These are phyloP conservation scores for Montipora foliosa DNA, from an alignment of 64 coral and sea anemone species.

Conservation along the genomic window DNA sequence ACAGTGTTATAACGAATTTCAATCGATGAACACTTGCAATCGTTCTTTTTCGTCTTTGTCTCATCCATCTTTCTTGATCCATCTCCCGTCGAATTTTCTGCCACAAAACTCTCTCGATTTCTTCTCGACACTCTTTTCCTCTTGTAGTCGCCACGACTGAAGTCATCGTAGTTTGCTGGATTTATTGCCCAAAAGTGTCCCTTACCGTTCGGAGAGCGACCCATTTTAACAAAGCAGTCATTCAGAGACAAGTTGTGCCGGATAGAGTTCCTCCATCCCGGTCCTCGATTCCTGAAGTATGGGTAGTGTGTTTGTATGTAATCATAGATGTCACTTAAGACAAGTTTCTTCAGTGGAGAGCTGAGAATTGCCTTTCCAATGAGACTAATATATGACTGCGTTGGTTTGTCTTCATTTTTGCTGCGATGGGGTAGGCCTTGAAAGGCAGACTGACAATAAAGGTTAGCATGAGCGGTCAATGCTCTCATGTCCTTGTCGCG, in stretches of 20 bases:
- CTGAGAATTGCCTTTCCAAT: slow-evolving; percentile 74
- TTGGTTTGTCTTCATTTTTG: slow-evolving; percentile 68
- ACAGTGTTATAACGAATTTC: no score
- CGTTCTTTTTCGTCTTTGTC: neutral
- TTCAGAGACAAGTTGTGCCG: slow-evolving; percentile 71
- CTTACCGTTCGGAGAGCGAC: slow-evolving; percentile 65
- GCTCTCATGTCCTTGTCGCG: neutral
- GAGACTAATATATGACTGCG: slow-evolving; percentile 58
- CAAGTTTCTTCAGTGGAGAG: slow-evolving; percentile 69
- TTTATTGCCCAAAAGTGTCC: slow-evolving; percentile 82
- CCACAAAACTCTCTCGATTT: neutral
- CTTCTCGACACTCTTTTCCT: slow-evolving; percentile 43
- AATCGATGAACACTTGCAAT: no score
- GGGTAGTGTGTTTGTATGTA: slow-evolving; percentile 71
- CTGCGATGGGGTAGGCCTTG: slow-evolving; percentile 1
- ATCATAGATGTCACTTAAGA: slow-evolving; percentile 68
- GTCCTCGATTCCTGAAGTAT: slow-evolving; percentile 67
- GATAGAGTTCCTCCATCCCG: slow-evolving; percentile 70
- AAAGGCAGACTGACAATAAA: neutral
- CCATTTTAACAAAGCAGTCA: slow-evolving; percentile 75
- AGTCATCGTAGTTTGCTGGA: slow-evolving; percentile 66
- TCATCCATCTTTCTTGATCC: neutral
- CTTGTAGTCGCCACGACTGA: slow-evolving; percentile 64
- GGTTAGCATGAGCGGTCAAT: neutral
- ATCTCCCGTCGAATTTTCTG: neutral